Percentiles rank a stretch among this genome's conserved stretches.
Evolutionary conservation across 2,113 vertebrate species (phyloP).

Genomic region (Ageneiosus marmoratus): DNA sequence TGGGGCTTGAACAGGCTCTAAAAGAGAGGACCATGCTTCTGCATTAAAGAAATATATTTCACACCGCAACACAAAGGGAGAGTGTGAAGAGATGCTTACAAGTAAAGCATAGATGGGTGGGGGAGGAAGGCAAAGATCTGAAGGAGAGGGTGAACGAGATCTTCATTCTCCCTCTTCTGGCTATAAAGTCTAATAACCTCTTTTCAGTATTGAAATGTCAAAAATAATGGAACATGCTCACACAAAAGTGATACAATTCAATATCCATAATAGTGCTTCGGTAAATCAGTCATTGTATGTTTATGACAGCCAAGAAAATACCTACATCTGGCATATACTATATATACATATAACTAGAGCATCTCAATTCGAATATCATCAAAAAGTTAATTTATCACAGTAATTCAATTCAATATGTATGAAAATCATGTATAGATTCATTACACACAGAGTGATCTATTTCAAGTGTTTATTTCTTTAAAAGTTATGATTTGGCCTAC

Average conservation of each 20-base stretch:
- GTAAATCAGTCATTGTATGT: background rate
- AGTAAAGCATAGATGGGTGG: constrained; percentile 4
- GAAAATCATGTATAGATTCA: too few relatives aligned
- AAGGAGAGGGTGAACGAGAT: constrained; percentile 1
- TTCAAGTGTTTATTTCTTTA: too few relatives aligned
- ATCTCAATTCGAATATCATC: too few relatives aligned
- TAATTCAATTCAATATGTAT: too few relatives aligned
- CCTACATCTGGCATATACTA: background rate
- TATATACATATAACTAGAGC: too few relatives aligned
- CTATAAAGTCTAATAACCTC: background rate
- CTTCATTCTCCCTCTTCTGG: constrained; percentile 46
- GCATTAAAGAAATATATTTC: constrained; percentile 26
- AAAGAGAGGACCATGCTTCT: constrained; percentile 9
- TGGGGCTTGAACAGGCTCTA: constrained; percentile 2
- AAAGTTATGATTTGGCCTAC: too few relatives aligned
- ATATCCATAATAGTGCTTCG: background rate
- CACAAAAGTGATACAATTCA: background rate
- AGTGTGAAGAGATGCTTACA: background rate
- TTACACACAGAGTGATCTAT: too few relatives aligned
- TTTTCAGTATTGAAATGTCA: background rate
- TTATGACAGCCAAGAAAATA: background rate
- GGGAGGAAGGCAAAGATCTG: constrained; percentile 14
- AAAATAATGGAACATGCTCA: constrained; percentile 1
- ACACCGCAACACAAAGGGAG: background rate
- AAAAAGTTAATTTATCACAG: too few relatives aligned